phyloP scores from a whole-genome alignment of 30 jellyfish, hydroid and myxozoan species.

The Chrysaora quinquecirrha region DNA sequence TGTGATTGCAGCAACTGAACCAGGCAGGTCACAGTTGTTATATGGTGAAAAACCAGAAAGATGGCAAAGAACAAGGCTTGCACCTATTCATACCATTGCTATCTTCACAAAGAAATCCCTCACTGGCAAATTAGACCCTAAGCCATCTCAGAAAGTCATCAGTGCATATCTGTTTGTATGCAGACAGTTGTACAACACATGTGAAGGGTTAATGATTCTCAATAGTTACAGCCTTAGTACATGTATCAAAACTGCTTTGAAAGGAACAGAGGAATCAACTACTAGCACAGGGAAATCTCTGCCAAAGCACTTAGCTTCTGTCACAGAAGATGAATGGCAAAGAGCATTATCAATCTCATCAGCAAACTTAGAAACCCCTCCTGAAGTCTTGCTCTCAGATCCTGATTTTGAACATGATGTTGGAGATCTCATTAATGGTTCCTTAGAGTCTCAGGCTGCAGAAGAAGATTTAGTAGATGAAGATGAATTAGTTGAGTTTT shows the following conservation, averaged over 20 bases:
- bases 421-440: background rate
- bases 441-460: too few species aligned
- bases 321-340: background rate
- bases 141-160: conserved; percentile 38
- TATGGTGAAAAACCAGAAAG: conserved; percentile 60
- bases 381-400: background rate
- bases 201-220: conserved; percentile 66
- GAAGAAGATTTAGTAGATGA: conserved; percentile 34
- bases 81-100: conserved; percentile 62
- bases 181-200: conserved; percentile 66
- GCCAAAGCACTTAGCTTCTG: too few species aligned
- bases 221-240: conserved; percentile 24
- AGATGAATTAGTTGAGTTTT: background rate
- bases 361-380: background rate
- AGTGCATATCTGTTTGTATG: conserved; percentile 78
- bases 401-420: background rate
- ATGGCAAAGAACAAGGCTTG: conserved; percentile 64
- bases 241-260: conserved; percentile 39
- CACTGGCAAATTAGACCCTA: conserved; percentile 20
- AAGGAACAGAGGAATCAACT: background rate
- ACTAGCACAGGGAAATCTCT: background rate
- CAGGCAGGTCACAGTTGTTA: conserved; percentile 73
- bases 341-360: background rate
- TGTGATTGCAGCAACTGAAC: conserved; percentile 50
- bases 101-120: conserved; percentile 56